Percentiles rank a stretch among this genome's conserved stretches.
phyloP scores from a whole-genome alignment of 2,797 vertebrate species.

The Setipinna tenuifilis region DNA sequence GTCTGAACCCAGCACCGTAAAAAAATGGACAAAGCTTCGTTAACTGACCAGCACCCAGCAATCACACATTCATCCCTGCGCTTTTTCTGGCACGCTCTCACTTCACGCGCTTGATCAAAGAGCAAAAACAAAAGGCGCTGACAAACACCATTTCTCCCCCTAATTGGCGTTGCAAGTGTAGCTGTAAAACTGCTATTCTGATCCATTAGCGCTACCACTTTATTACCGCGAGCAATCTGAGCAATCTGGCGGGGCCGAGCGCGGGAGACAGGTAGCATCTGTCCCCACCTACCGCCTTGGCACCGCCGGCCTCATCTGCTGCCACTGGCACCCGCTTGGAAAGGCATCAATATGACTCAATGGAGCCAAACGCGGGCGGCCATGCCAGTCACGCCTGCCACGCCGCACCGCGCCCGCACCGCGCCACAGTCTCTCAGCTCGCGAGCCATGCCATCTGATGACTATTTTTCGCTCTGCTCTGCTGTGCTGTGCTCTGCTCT shows the following conservation, averaged over 20 bases:
- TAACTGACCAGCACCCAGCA: conserved; percentile 15
- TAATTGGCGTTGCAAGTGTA: conserved; percentile 68
- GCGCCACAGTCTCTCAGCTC: neutral
- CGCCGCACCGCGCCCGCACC: too few relatives aligned
- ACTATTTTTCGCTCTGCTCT: neutral
- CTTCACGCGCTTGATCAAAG: conserved; percentile 18
- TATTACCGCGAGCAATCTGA: conserved; percentile 78
- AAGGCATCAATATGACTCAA: conserved; percentile 82
- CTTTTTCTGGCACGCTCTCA: neutral
- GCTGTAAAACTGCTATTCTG: conserved; percentile 70
- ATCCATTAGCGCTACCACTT: conserved; percentile 79
- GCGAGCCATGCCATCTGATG: conserved; percentile 14
- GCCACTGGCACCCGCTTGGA: conserved; percentile 79
- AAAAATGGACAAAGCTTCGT: neutral
- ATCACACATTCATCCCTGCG: conserved; percentile 6
- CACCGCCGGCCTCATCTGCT: conserved; percentile 79
- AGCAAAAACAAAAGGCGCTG: conserved; percentile 42
- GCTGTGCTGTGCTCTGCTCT: too few relatives aligned
- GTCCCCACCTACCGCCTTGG: conserved; percentile 83
- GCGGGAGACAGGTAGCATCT: conserved; percentile 83
- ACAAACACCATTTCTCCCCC: conserved; percentile 57
- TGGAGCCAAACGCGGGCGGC: conserved; percentile 75
- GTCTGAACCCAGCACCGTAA: neutral
- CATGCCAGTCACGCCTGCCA: conserved; percentile 77
- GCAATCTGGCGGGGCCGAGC: conserved; percentile 77